Evolutionary conservation across 2,113 vertebrate species (phyloP), one percentile per base, ranked within the genome.

Genomic region (Recurvirostra avosetta): DNA sequence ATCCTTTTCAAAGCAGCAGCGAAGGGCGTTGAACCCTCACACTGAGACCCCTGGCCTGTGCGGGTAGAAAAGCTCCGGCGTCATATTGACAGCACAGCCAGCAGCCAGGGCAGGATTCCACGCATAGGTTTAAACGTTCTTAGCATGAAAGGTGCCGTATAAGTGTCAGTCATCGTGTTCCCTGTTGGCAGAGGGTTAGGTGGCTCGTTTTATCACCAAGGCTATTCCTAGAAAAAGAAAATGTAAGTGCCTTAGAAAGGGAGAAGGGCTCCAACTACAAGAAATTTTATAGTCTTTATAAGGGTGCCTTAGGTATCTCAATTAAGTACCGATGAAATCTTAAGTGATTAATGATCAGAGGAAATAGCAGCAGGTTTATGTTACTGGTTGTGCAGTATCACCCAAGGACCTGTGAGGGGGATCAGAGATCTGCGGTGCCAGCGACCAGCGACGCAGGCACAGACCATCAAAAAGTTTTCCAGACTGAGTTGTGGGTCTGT

Each of bases 181-280:
- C 3, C 90, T 95, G 73, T 32, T 97, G 95, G 96, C 92, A 97
- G 71, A 61, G 68, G 56, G 27, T n/a, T 81, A 63, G 53, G 76
- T 68, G 79, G 76, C 58, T 97, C 41, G n/a, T 84, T 91, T 93
- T 92, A 68, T 92, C 66, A 50, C 50, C 45, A 32, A 76, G 91
- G 73, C 91, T 96, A 95, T 97, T 94, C 92, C 94, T 96, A 97
- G 96, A 95, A 94, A 94, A 95, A 94, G 92, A 91, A 92, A 95
- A 65, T 79, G 5, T 76, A 71, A 87, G 83, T 58, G 80, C 76
- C 76, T 94, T 72, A 72, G 88, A 78, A 96, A 92, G 63, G 78
- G 59, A 94, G 90, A 91, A 87, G 62, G 71, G 21, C 43, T 96
- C 65, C 49, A 89, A 93, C 81, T 56, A 76, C 56, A n/a, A n/a